Conservation (phyloP, 2,888 invertebrate species). For the Caenorhabditis angaria region DNA sequence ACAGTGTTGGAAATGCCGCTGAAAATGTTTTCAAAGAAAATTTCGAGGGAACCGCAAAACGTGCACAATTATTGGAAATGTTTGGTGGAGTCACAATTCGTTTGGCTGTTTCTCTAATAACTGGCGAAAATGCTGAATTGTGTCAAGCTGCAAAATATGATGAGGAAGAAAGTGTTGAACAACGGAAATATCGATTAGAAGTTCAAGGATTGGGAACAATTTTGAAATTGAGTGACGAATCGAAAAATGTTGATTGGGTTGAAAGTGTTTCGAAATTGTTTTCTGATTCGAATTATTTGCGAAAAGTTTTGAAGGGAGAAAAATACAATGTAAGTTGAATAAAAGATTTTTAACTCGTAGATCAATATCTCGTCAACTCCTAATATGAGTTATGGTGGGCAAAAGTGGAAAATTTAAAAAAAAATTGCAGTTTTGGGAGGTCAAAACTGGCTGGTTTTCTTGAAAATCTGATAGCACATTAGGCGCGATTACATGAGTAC, state of each 20-base stretch:
- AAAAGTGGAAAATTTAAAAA: neutral
- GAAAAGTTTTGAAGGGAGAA: constrained; percentile 24
- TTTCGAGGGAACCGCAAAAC: constrained; percentile 51
- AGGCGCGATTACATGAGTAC: no score
- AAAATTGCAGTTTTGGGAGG: no score
- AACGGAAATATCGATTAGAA: constrained; percentile 26
- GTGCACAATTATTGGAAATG: constrained; percentile 19
- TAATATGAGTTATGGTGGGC: neutral
- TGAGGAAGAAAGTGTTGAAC: constrained; percentile 29
- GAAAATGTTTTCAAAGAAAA: constrained; percentile 46
- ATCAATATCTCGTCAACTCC: neutral
- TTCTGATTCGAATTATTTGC: constrained; percentile 20
- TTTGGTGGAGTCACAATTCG: constrained; percentile 42
- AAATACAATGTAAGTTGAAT: constrained; percentile 6
- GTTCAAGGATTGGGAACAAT: constrained; percentile 19
- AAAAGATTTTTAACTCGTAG: neutral
- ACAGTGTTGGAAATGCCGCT: constrained; percentile 37
- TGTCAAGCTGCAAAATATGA: constrained; percentile 18
- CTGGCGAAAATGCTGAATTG: constrained; percentile 15
- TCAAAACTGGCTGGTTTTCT: no score
- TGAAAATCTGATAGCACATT: no score
- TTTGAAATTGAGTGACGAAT: constrained; percentile 11
- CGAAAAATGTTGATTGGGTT: constrained; percentile 13
- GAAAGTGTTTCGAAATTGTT: constrained; percentile 22
- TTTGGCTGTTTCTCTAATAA: constrained; percentile 19